Evolutionary conservation across 2,888 invertebrate genomes (phyloP).

Genomic region (Sepioteuthis lessoniana): DNA sequence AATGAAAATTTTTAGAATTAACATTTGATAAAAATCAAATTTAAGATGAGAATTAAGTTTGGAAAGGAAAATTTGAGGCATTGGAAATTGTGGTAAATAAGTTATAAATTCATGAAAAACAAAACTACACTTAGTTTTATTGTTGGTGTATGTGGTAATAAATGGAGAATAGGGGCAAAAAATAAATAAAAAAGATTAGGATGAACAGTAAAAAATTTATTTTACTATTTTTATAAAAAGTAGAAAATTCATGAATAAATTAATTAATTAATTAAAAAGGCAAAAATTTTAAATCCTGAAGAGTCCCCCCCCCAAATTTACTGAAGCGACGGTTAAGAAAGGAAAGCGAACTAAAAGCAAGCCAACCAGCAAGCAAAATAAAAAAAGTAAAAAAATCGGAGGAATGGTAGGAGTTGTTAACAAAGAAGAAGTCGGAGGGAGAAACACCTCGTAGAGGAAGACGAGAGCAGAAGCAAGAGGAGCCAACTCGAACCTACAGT

Average conservation of each 20-base stretch:
- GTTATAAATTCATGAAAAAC: too few relatives aligned
- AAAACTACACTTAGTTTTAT: too few relatives aligned
- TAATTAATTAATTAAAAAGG: neutral
- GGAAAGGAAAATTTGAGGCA: too few relatives aligned
- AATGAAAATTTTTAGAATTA: too few relatives aligned
- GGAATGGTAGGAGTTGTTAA: neutral
- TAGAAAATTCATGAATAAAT: neutral
- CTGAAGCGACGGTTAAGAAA: neutral
- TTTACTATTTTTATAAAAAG: neutral
- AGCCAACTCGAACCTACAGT: neutral
- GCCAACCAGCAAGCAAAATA: neutral
- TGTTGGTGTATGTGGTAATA: too few relatives aligned
- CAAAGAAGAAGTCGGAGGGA: neutral
- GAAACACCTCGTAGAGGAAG: neutral
- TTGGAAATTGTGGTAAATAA: too few relatives aligned
- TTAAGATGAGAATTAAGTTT: too few relatives aligned
- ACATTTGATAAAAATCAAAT: too few relatives aligned
- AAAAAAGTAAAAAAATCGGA: neutral
- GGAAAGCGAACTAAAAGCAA: neutral
- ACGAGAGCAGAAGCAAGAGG: neutral
- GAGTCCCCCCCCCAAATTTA: neutral
- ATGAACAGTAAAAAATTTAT: too few relatives aligned
- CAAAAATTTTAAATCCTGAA: too few relatives aligned
- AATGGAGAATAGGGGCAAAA: too few relatives aligned
- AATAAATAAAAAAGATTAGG: too few relatives aligned